Conservation (phyloP, 2,797 vertebrate species). For the Petrocephalus sullivani region DNA sequence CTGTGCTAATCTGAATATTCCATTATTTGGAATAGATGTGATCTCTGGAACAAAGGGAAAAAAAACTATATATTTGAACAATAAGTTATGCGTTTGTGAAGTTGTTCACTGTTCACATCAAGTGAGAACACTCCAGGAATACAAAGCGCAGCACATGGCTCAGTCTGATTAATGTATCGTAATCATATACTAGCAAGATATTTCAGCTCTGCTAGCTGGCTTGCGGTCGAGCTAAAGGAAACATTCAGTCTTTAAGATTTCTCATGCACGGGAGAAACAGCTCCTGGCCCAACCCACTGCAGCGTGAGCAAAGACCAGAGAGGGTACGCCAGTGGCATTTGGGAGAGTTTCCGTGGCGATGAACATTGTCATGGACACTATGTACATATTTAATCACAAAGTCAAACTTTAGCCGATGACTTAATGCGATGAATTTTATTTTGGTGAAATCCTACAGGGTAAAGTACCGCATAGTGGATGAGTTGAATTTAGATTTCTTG, state of each 20-base stretch:
- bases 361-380: not conserved
- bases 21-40: slow-evolving; percentile 29
- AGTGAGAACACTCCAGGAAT: slow-evolving; percentile 11
- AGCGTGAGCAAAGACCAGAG: not conserved
- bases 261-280: slow-evolving; percentile 31
- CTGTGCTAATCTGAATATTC: slow-evolving; percentile 27
- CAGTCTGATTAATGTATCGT: slow-evolving; percentile 29
- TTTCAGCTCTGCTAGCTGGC: not conserved
- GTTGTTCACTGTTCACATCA: not conserved
- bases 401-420: not conserved
- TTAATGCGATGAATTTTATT: not conserved
- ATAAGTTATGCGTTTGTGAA: slow-evolving; percentile 19
- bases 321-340: not conserved
- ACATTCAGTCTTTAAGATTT: not conserved
- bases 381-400: not conserved
- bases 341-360: not conserved
- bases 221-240: not conserved
- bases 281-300: not conserved
- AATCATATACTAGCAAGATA: slow-evolving; percentile 18
- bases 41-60: slow-evolving; percentile 17
- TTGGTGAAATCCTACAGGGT: not conserved
- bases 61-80: slow-evolving; percentile 14
- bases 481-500: not conserved
- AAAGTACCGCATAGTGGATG: not conserved
- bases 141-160: slow-evolving; percentile 18